Evolutionary conservation across 2,797 vertebrate genomes (phyloP).

Genomic region (Tenualosa thibaudeaui): DNA sequence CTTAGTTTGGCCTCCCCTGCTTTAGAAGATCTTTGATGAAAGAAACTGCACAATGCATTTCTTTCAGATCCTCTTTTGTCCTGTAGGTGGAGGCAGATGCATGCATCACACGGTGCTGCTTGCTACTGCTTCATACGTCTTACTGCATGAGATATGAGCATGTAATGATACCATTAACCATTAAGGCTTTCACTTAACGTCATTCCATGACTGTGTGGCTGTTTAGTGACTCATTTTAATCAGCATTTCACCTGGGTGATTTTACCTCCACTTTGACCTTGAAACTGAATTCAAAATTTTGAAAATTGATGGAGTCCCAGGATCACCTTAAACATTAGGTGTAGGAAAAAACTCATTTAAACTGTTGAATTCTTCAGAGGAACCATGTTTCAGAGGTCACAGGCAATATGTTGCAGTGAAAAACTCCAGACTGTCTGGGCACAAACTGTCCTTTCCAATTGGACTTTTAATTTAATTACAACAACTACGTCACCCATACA

Average conservation of each 20-base stretch:
- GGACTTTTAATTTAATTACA: neutral
- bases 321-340: neutral
- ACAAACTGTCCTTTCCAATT: neutral
- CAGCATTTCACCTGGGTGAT: neutral
- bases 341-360: neutral
- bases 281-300: no score
- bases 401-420: neutral
- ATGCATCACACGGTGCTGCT: neutral
- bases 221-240: neutral
- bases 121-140: neutral
- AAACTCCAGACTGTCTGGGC: neutral
- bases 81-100: constrained; percentile 31
- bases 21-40: neutral
- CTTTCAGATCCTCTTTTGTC: neutral
- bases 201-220: neutral
- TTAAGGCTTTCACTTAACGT: neutral
- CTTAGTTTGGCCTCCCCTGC: no score
- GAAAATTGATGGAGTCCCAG: neutral
- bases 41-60: neutral
- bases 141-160: neutral
- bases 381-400: neutral
- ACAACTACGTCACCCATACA: neutral
- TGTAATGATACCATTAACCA: neutral
- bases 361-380: neutral
- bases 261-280: neutral